phyloP scores from a whole-genome alignment of 2,113 vertebrate species.

The Ciconia boyciana region DNA sequence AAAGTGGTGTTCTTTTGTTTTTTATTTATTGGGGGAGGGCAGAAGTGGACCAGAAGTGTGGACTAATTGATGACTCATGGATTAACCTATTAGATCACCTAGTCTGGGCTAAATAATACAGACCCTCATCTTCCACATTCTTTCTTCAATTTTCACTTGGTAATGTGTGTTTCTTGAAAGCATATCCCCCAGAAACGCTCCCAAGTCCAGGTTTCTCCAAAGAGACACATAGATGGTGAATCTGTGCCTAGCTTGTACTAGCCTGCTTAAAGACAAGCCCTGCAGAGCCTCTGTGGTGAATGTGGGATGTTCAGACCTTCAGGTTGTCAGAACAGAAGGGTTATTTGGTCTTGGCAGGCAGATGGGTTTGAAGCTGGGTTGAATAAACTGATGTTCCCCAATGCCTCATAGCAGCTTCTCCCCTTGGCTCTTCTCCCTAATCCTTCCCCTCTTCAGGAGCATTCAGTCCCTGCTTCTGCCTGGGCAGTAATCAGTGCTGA shows the following conservation, averaged over 20 bases:
- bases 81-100: neutral
- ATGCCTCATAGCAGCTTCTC: neutral
- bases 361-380: neutral
- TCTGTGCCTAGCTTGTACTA: neutral
- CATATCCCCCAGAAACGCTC: neutral
- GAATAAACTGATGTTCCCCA: neutral
- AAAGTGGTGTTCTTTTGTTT: neutral
- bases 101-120: neutral
- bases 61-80: neutral
- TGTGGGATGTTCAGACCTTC: neutral
- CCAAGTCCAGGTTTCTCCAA: neutral
- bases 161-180: neutral
- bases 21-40: neutral
- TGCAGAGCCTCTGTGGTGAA: neutral
- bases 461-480: neutral
- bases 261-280: neutral
- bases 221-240: rapidly evolving
- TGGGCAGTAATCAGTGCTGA: no score
- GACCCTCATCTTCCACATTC: neutral
- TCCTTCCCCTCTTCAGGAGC: neutral
- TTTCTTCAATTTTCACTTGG: neutral
- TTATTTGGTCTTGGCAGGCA: neutral
- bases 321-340: neutral
- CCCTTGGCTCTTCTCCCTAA: neutral
- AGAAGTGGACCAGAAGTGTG: neutral